Evolutionary conservation across 2,113 vertebrate genomes (phyloP).

Genomic region (Cavia aperea): DNA sequence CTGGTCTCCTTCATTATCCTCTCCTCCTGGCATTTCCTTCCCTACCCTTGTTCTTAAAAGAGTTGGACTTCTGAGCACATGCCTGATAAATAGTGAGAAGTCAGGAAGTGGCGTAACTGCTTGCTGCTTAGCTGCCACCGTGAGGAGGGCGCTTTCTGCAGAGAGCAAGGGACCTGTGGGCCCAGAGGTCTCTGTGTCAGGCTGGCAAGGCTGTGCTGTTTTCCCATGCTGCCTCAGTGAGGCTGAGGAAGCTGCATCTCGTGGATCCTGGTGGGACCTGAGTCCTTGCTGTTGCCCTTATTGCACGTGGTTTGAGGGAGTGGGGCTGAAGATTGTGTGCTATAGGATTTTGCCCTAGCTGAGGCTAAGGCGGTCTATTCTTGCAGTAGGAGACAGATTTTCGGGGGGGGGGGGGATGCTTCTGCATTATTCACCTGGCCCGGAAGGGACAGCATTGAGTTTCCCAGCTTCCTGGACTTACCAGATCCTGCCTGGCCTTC

Average conservation of each 20-base stretch:
- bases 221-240: fast-evolving
- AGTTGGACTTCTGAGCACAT: fast-evolving
- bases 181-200: not conserved
- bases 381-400: not conserved
- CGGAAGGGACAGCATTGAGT: not conserved
- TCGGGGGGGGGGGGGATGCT: not conserved
- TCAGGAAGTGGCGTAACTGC: not conserved
- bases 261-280: too few species aligned
- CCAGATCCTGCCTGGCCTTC: not conserved
- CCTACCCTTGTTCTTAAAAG: not conserved
- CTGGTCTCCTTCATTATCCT: fast-evolving
- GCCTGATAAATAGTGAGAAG: not conserved
- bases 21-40: fast-evolving
- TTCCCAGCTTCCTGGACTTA: not conserved
- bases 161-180: not conserved
- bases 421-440: not conserved
- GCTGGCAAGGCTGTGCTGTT: not conserved
- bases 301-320: not conserved
- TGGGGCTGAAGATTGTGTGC: not conserved
- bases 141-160: not conserved
- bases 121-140: not conserved
- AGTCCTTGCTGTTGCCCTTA: fast-evolving
- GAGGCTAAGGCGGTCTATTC: not conserved
- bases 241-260: not conserved
- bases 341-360: not conserved